phyloP scores from a whole-genome alignment of 2,113 vertebrate species.

The Carlito syrichta region DNA sequence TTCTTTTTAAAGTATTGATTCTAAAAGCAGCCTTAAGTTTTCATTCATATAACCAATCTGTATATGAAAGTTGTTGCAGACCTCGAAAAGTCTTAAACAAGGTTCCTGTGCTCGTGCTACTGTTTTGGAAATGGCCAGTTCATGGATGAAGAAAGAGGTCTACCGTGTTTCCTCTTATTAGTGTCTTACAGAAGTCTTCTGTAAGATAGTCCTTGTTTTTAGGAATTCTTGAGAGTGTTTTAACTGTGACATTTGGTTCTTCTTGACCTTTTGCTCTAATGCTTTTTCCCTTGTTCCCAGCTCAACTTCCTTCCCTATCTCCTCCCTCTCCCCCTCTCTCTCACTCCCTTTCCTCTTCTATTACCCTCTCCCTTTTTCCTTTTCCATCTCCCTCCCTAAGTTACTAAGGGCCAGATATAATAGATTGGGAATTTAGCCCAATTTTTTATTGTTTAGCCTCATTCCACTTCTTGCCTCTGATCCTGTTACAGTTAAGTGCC shows the following conservation, averaged over 20 bases:
- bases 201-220: neutral
- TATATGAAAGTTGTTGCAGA: neutral
- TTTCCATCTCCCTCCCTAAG: neutral
- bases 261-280: constrained; percentile 1
- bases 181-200: constrained; percentile 1
- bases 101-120: neutral
- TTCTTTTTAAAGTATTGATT: constrained; percentile 42
- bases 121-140: constrained; percentile 24
- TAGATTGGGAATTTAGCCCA: neutral
- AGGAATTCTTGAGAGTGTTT: constrained; percentile 15
- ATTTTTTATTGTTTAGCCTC: neutral
- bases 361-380: too few relatives aligned
- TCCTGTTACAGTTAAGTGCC: neutral
- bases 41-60: neutral
- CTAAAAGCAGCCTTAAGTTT: constrained; percentile 49
- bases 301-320: neutral
- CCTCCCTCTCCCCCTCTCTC: neutral
- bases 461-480: neutral
- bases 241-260: neutral
- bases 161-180: constrained; percentile 8
- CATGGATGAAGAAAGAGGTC: constrained; percentile 18
- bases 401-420: neutral
- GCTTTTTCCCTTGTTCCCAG: constrained; percentile 1
- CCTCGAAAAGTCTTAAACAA: neutral
- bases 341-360: neutral